These are phyloP conservation scores for Poeciliopsis occidentalis DNA, from an alignment of 2,113 vertebrate species.

Conservation along the genomic window DNA sequence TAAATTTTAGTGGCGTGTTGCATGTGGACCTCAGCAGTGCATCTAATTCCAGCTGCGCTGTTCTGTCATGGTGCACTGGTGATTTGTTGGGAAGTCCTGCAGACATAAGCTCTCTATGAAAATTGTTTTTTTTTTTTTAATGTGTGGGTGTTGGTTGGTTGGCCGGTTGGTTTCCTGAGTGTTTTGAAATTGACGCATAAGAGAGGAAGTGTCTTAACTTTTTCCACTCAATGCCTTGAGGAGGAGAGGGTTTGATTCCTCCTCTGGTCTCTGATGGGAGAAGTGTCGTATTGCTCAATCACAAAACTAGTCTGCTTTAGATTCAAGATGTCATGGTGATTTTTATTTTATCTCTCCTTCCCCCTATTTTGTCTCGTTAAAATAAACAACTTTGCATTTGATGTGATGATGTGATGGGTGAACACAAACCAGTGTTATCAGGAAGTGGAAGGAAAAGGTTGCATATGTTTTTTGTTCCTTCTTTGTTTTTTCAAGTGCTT, in stretches of 20 bases:
- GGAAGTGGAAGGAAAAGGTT: no score
- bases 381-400: no score
- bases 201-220: conserved; percentile 45
- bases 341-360: not conserved
- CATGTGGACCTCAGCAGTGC: no score
- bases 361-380: no score
- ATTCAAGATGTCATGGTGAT: not conserved
- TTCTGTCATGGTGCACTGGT: not conserved
- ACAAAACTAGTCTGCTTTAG: not conserved
- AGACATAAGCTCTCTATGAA: not conserved
- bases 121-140: not conserved
- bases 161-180: conserved; percentile 6
- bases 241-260: no score
- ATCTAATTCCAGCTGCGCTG: no score
- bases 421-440: no score
- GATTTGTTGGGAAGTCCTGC: not conserved
- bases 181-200: conserved; percentile 47
- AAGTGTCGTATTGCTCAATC: not conserved
- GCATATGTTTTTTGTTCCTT: no score
- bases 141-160: not conserved
- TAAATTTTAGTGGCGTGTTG: no score
- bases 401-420: no score
- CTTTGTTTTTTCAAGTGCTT: no score
- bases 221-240: not conserved
- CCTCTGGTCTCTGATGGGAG: no score